Conservation (phyloP, 2,113 vertebrate species). For the Tursiops truncatus region DNA sequence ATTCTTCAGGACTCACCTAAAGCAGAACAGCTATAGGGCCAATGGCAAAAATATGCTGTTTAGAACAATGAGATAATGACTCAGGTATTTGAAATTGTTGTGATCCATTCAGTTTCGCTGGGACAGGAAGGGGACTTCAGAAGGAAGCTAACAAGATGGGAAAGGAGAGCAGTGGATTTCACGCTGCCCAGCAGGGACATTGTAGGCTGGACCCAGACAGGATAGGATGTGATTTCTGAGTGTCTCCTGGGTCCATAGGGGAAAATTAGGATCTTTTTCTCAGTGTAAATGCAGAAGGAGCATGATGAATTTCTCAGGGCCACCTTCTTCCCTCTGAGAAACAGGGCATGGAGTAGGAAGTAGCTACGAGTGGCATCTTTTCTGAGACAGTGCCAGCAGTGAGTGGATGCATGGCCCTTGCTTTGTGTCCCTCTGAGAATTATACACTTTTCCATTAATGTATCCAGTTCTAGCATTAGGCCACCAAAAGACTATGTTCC, state of each 20-base stretch:
- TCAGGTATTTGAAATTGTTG: constrained; percentile 49
- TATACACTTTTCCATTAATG: not conserved
- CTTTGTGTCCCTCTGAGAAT: not conserved
- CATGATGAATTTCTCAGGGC: not conserved
- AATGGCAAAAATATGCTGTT: constrained; percentile 65
- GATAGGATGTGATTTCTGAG: not conserved
- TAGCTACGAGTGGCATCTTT: not conserved
- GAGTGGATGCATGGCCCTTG: not conserved
- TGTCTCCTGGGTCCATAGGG: not conserved
- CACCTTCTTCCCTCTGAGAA: not conserved
- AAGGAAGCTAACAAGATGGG: not conserved
- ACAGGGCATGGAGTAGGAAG: not conserved
- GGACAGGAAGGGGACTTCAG: constrained; percentile 13
- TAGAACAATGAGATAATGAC: constrained; percentile 73
- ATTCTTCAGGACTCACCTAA: constrained; percentile 81
- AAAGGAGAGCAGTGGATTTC: not conserved
- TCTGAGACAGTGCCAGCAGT: not conserved
- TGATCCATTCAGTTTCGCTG: not conserved
- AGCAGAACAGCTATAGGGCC: constrained; percentile 62
- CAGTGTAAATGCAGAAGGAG: not conserved
- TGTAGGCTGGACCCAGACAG: not conserved
- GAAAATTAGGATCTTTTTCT: constrained; percentile 20
- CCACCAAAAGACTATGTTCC: not conserved
- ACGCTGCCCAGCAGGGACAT: not conserved
- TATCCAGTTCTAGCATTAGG: not conserved